Evolutionary conservation across 2,888 invertebrate genomes (phyloP), one percentile per base, ranked within the genome.

Genomic region (Heterodera filipjevi): DNA sequence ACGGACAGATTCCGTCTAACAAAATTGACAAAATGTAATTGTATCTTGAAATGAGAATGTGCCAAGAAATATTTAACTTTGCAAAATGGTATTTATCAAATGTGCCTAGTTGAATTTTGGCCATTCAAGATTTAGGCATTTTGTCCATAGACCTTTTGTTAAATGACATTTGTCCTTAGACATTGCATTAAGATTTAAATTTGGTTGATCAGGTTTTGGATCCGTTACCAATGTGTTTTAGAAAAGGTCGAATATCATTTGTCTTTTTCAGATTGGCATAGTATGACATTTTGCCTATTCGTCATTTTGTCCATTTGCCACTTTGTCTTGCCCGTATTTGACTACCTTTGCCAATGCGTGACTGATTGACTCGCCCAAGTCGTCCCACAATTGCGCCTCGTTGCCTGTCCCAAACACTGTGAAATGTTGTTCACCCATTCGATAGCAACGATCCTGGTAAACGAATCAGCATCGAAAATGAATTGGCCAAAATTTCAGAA

Each of bases 361-460:
- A n/a, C 87, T 84, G 53, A 88, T 79, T n/a, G 84, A 84, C 44
- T 86, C 87, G 49, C 87, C 88, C 8, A 88, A 77, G 32, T 86
- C 85, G 77, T 88, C 88, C 85, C 87, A 88, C 30, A 75, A 30
- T 12, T 68, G 68, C 14, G 78, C 77, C 35, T 83, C 84, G 71
- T 83, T 83, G 39, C 82, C 80, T 70, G 83, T 82, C 49, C 87
- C 86, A 72, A 83, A 84, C 82, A 87, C 83, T 39, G 81, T 82
- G 73, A 84, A 84, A 74, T 88, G 88, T 19, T 83, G 78, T 30
- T 85, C 84, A 6, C 87, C 88, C 44, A 88, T 85, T 66, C 85
- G 84, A 76, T 84, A 81, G 80, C 86, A 87, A 32, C 84, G 83
- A 32, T 86, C 82, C 83, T 86, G 64, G 30, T n/a, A n/a, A n/a